These are phyloP conservation scores for Rhopilema esculentum DNA, from an alignment of 30 jellyfish, hydroid and myxozoan genomes.

Conservation along the genomic window DNA sequence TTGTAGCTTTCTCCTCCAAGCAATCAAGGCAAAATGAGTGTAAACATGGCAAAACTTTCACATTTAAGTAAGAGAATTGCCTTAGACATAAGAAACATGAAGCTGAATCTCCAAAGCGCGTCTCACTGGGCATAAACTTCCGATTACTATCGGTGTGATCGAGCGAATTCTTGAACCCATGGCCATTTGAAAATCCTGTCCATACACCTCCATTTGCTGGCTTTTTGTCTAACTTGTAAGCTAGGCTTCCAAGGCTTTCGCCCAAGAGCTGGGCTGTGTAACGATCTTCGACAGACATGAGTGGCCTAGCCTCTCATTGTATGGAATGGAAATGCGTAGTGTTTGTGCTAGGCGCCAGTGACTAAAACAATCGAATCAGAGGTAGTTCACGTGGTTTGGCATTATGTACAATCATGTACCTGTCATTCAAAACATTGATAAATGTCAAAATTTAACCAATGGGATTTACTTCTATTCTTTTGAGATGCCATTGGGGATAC, in stretches of 20 bases:
- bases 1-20: slow-evolving; percentile 79
- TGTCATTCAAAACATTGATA: slow-evolving; percentile 71
- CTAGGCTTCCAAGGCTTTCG: slow-evolving; percentile 61
- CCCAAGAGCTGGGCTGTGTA: slow-evolving; percentile 73
- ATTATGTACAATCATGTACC: slow-evolving; percentile 74
- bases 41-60: slow-evolving; percentile 92
- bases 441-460: slow-evolving; percentile 40
- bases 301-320: slow-evolving; percentile 74
- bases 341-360: slow-evolving; percentile 77
- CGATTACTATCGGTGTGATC: slow-evolving; percentile 55
- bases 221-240: slow-evolving; percentile 47
- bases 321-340: slow-evolving; percentile 25
- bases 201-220: slow-evolving; percentile 60
- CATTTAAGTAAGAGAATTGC: slow-evolving; percentile 76
- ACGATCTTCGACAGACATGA: slow-evolving; percentile 70
- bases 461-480: slow-evolving; percentile 14
- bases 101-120: slow-evolving; percentile 74
- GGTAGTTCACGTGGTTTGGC: slow-evolving; percentile 77
- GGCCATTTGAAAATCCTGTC: slow-evolving; percentile 47
- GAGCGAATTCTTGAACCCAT: slow-evolving; percentile 25
- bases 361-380: slow-evolving; percentile 50
- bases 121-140: slow-evolving; percentile 55
- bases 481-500: slow-evolving; percentile 23
- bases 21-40: slow-evolving; percentile 92
- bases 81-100: slow-evolving; percentile 73